Evolutionary conservation across 2,888 invertebrate species (phyloP), one percentile per base, ranked within the genome.

Genomic region (Junonia oenone): DNA sequence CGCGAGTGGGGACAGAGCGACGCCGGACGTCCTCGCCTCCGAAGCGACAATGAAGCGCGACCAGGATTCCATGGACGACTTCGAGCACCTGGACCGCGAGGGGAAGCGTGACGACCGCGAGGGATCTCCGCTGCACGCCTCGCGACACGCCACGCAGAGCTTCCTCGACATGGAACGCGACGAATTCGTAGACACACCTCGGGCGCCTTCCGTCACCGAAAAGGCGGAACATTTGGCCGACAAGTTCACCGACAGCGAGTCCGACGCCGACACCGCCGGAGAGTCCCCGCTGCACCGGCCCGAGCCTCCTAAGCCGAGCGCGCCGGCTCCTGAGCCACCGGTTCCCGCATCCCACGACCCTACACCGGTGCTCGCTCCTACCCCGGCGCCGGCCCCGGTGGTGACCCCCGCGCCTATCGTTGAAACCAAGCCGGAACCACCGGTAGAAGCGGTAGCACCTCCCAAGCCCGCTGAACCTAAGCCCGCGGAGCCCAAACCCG

Each of bases 21-120:
- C 68, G 17, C 68, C 64, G 14, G 66, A 66, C 5, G 59, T 63
- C n/a, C 54, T 64, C 45, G 59, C 56, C 4, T 56, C 63, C 22
- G 71, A 71, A 53, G 65, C 70, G 35, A 60, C 67, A 52, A 75
- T 88, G 71, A 90, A 89, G 69, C 91, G 94, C 60, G 94, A 94
- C 64, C 91, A 92, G 72, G 94, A 94, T 75, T 94, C 94, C 27
- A 88, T 93, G 61, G 94, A 94, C 71, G 94, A 94, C 83, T 94
- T 95, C 76, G 94, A 94, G 78, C 94, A 94, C 78, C 85, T 95
- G 64, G 94, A 93, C 63, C 92, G 93, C 69, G 93, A 93, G 60
- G 83, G 83, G 45, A 77, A 73, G 59, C 83, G 69, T 40, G 74
- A 81, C 52, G 85, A 86, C 52, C 58, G 73, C 51, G 68, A 73